Base-by-base conservation (phyloP, 2,888 invertebrate species). In the Himalopsyche kuldschensis region DNA sequence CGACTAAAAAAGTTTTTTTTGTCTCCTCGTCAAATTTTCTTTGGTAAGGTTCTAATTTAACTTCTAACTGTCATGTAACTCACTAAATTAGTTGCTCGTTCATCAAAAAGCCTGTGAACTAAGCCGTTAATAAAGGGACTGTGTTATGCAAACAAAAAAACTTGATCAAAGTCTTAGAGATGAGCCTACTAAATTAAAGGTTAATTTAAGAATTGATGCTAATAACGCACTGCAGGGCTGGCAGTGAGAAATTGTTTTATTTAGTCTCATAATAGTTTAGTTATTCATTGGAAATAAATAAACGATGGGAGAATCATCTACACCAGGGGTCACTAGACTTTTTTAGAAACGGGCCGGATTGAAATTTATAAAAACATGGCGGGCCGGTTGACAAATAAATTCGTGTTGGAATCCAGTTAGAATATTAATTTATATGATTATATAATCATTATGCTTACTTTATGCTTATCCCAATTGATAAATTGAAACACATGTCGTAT, bases 71-170 rank as follows among this genome's bases (percentile, higher is more conserved):
- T 27, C 69, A 69, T 27, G 27, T 69, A 69, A 11, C 69, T 69
- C 69, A 69, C 69, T 69, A 69, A 69, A 69, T 69, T 69, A 69
- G 69, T 69, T 69, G 27, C 24, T 69, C 69, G 69, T 69, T 69
- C 69, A 69, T 69, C 69, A 69, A 69, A 69, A 69, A 69, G 69
- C 27, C 20, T 30, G 63, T 69, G 69, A 69, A 69, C 69, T 69
- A 69, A 69, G 27, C 69, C 69, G 69, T 69, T 69, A 27, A 69
- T 69, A 69, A 69, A 69, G 30, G 27, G 69, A 69, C 69, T 30
- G 69, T 69, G 69, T 69, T 69, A 69, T 69, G 69, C 69, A 69
- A 69, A 69, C 69, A 69, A 69, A 69, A 69, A 69, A 69, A 69
- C 69, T 69, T 69, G 69, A 69, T 69, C 69, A 69, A 69, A 69